Percentiles rank a stretch among this genome's conserved stretches.
These are phyloP conservation scores for Clamator glandarius DNA, from an alignment of 2,797 vertebrate species.

Conservation along the genomic window DNA sequence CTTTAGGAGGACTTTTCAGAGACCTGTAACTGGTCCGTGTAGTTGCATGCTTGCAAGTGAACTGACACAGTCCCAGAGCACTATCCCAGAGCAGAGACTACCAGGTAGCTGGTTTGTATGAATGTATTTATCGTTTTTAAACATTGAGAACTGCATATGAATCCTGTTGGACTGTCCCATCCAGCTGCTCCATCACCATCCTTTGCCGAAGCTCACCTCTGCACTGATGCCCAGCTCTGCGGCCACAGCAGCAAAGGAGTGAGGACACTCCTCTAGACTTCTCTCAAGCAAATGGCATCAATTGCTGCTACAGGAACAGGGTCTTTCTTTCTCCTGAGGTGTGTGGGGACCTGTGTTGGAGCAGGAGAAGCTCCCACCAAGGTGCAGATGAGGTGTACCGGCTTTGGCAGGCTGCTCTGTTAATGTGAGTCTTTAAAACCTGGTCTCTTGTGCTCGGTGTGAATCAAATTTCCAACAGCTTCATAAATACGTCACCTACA, in stretches of 20 bases:
- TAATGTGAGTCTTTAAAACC: background rate
- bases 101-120: background rate
- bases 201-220: background rate
- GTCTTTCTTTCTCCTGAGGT: background rate
- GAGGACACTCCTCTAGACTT: background rate
- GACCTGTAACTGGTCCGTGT: background rate
- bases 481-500: constrained; percentile 60
- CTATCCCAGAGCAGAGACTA: background rate
- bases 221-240: accelerated
- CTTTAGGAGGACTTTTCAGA: background rate
- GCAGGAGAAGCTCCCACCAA: background rate
- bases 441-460: background rate
- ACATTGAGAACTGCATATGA: background rate
- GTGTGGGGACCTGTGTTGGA: background rate
- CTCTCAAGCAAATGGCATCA: background rate
- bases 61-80: background rate
- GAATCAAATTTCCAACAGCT: constrained; percentile 50
- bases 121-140: background rate
- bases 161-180: background rate
- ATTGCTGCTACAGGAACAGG: background rate
- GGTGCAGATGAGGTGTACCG: background rate
- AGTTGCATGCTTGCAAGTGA: background rate
- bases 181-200: background rate
- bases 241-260: background rate
- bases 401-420: background rate